Evolutionary conservation across 2,888 invertebrate species (phyloP).

Genomic region (Chrysodeixis includens): DNA sequence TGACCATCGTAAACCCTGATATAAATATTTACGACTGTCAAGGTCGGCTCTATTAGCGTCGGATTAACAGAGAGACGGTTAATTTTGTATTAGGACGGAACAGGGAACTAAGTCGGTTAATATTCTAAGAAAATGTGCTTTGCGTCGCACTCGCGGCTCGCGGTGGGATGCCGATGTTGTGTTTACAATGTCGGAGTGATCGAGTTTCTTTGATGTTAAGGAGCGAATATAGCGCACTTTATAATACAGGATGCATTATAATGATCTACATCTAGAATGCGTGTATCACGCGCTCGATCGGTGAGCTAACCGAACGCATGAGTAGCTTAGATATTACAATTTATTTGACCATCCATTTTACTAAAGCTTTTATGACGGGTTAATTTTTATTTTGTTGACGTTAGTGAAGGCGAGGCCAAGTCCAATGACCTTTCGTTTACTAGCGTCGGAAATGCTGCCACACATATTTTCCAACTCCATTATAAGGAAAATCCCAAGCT

Average conservation of each 20-base stretch:
- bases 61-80: conserved; percentile 69
- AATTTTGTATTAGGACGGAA: conserved; percentile 67
- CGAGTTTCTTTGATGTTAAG: conserved; percentile 66
- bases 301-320: conserved; percentile 27
- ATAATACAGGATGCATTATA: conserved; percentile 57
- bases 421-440: conserved; percentile 40
- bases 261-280: conserved; percentile 38
- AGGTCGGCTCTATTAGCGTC: conserved; percentile 75
- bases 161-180: conserved; percentile 56
- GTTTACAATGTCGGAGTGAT: conserved; percentile 63
- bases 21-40: conserved; percentile 81
- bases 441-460: conserved; percentile 29
- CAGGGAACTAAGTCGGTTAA: conserved; percentile 60
- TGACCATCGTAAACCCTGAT: conserved; percentile 76
- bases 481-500: neutral
- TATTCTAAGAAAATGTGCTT: conserved; percentile 63
- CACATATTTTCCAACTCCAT: neutral
- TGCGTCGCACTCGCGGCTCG: conserved; percentile 41
- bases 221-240: conserved; percentile 55
- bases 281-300: conserved; percentile 26
- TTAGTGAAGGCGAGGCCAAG: conserved; percentile 32
- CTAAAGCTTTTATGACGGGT: conserved; percentile 10
- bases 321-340: conserved; percentile 25
- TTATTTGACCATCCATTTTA: conserved; percentile 31
- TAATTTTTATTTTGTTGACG: conserved; percentile 26